Conservation (phyloP, 2,888 invertebrate genomes). For the Conomelus anceps region DNA sequence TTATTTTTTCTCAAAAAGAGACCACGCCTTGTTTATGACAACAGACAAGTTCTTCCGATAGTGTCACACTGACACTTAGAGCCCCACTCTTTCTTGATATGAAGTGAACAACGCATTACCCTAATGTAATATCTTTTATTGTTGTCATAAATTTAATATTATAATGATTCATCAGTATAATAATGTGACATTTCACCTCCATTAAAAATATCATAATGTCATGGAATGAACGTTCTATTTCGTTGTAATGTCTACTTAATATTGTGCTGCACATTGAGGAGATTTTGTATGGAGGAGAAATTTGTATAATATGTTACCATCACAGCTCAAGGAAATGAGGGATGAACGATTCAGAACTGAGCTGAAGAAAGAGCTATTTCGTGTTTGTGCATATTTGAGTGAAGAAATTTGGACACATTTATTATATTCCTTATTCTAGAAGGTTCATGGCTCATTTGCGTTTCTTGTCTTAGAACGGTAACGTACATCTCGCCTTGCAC, state of each 20-base stretch:
- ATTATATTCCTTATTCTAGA: neutral
- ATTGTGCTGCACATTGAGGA: too few species aligned
- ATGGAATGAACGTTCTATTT: too few species aligned
- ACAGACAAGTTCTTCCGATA: neutral
- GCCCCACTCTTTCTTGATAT: neutral
- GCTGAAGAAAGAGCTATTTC: too few species aligned
- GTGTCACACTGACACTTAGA: neutral
- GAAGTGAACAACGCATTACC: neutral
- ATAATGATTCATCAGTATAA: neutral
- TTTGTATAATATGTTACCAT: too few species aligned
- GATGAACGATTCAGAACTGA: too few species aligned
- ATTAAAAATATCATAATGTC: neutral
- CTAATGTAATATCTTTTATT: neutral
- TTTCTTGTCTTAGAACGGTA: neutral
- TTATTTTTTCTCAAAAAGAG: neutral
- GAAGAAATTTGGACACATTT: neutral
- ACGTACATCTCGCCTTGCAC: neutral
- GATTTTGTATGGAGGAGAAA: too few species aligned
- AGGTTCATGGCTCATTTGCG: neutral
- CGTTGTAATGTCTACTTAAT: too few species aligned
- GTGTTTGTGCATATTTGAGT: too few species aligned
- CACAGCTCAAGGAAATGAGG: too few species aligned
- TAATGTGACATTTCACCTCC: neutral
- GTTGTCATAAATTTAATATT: neutral
- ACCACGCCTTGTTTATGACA: neutral